Evolutionary conservation across 2,797 vertebrate genomes (phyloP).

Genomic region (Prionace glauca): DNA sequence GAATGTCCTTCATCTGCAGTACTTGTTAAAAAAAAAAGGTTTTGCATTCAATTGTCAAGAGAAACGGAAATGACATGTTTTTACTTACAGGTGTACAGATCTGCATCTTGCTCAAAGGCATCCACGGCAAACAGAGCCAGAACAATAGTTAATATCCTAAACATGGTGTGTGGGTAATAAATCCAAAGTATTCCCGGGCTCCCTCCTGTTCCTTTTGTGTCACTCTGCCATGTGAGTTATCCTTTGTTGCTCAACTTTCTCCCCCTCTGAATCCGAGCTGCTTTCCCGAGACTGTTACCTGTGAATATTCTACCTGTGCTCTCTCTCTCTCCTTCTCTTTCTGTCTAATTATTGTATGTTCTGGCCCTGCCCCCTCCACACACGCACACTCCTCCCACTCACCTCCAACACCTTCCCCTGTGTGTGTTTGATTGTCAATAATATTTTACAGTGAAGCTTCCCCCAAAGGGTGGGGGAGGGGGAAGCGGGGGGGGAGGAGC

Average conservation of each 20-base stretch:
- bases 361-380: neutral
- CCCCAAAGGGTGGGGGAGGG: neutral
- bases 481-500: too few species aligned
- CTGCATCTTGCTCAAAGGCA: neutral
- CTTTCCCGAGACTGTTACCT: neutral
- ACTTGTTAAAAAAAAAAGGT: neutral
- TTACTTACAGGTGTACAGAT: slow-evolving; percentile 18
- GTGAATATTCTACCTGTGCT: neutral
- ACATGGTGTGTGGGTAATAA: neutral
- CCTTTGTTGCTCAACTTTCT: neutral
- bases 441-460: neutral
- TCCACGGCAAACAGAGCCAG: neutral
- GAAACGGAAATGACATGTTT: neutral
- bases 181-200: neutral
- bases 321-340: neutral
- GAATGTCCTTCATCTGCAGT: neutral
- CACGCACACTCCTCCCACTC: neutral
- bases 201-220: neutral
- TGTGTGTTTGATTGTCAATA: too few species aligned
- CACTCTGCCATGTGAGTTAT: neutral
- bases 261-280: neutral
- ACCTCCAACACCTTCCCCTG: neutral
- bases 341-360: neutral
- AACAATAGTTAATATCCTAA: neutral
- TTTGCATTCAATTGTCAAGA: neutral